Evolutionary conservation across 1,140 invertebrate species (phyloP).

Genomic region (Camponotus floridanus): DNA sequence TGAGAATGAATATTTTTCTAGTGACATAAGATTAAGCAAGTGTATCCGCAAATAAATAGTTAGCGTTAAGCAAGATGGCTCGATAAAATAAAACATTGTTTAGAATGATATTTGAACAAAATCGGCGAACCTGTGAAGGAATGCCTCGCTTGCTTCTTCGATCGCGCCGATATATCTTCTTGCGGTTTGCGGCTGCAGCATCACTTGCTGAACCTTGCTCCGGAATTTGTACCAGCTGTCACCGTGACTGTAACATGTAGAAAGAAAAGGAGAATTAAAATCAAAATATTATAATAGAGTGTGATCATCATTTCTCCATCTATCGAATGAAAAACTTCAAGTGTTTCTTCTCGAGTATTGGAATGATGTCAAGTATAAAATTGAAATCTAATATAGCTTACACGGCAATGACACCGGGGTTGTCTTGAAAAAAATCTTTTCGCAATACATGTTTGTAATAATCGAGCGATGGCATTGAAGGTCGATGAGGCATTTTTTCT

Average conservation of each 20-base stretch:
- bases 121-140: constrained; percentile 88
- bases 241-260: constrained; percentile 89
- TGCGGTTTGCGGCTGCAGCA: constrained; percentile 92
- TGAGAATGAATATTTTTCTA: background rate
- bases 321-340: background rate
- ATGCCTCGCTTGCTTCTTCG: constrained; percentile 91
- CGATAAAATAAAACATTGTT: background rate
- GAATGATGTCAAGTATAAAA: background rate
- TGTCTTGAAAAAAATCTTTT: constrained; percentile 90
- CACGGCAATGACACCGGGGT: constrained; percentile 93
- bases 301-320: background rate
- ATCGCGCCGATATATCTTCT: constrained; percentile 91
- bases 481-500: constrained; percentile 91
- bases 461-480: constrained; percentile 92
- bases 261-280: background rate
- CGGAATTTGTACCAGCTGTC: constrained; percentile 93
- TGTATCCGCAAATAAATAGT: background rate
- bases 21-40: background rate
- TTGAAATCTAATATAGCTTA: constrained; percentile 85
- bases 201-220: constrained; percentile 93
- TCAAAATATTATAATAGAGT: background rate
- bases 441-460: constrained; percentile 92
- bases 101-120: constrained; percentile 7
- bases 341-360: background rate
- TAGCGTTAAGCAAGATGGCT: background rate